Percentiles rank a stretch among this genome's conserved stretches.
phyloP scores from a whole-genome alignment of 2,888 invertebrate genomes.

The Drosophila subquinaria region DNA sequence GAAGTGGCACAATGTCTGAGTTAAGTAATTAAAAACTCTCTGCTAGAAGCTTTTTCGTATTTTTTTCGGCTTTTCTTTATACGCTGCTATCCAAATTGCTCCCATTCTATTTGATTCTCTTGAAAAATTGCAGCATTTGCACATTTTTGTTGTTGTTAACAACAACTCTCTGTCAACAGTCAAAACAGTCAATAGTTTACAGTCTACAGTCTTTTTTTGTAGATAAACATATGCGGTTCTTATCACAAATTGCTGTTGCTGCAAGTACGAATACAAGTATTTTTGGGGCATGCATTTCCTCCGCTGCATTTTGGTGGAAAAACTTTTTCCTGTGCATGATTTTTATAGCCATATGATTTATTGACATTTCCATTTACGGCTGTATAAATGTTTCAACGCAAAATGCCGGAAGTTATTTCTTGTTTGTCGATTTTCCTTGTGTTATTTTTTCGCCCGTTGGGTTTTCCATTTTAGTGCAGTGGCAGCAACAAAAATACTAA shows the following conservation, averaged over 20 bases:
- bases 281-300: constrained; percentile 47
- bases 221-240: constrained; percentile 33
- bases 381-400: constrained; percentile 79
- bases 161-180: constrained; percentile 12
- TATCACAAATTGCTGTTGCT: constrained; percentile 41
- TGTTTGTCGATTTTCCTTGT: constrained; percentile 60
- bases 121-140: constrained; percentile 18
- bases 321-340: constrained; percentile 72
- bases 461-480: constrained; percentile 22
- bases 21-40: constrained; percentile 53
- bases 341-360: constrained; percentile 72
- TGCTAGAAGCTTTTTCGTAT: constrained; percentile 11
- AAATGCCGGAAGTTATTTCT: constrained; percentile 79
- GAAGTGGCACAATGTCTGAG: neutral
- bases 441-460: neutral
- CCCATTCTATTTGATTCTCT: constrained; percentile 27
- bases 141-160: constrained; percentile 10
- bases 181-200: constrained; percentile 17
- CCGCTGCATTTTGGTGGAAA: constrained; percentile 51
- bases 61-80: neutral
- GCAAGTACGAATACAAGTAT: constrained; percentile 6
- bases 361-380: constrained; percentile 82
- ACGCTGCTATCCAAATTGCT: constrained; percentile 34
- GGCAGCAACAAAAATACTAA: constrained; percentile 37
- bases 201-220: constrained; percentile 10